Percentiles rank a stretch among this genome's conserved stretches.
Conservation (phyloP, 2,797 vertebrate genomes). For the Botia almorhae region DNA sequence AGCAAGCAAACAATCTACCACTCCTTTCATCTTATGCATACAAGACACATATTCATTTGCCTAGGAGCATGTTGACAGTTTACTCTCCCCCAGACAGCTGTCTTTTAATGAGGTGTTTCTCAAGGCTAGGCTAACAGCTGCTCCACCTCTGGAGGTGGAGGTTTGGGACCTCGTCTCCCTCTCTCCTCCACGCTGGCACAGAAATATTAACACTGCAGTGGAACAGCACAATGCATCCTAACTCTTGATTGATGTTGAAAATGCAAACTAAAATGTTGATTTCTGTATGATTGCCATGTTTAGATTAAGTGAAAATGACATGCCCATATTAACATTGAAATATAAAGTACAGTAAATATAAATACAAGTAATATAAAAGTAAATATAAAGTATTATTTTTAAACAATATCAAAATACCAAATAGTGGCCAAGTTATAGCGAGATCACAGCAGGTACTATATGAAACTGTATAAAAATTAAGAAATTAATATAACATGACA, state of each 20-base stretch:
- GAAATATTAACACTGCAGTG: conserved; percentile 41
- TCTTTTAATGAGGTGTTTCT: conserved; percentile 57
- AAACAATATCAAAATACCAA: no score
- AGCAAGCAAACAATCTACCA: neutral
- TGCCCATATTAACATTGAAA: no score
- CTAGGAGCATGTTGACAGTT: conserved; percentile 37
- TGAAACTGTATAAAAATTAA: neutral
- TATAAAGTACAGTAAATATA: neutral
- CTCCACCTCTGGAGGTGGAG: conserved; percentile 57
- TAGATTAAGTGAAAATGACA: neutral
- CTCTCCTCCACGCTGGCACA: conserved; percentile 36
- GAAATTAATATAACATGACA: neutral
- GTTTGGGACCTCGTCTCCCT: conserved; percentile 41
- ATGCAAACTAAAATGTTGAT: neutral
- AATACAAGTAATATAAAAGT: no score
- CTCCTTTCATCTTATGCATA: conserved; percentile 20
- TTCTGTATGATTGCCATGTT: neutral
- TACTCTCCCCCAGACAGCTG: conserved; percentile 49
- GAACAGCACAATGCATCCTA: no score
- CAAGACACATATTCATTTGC: conserved; percentile 60
- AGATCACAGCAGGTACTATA: neutral
- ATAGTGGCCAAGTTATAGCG: neutral
- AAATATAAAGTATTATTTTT: no score
- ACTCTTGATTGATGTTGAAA: neutral
- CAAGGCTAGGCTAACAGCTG: conserved; percentile 55